Conservation (phyloP, 2,888 invertebrate species). For the Gymnoscelis rufifasciata region DNA sequence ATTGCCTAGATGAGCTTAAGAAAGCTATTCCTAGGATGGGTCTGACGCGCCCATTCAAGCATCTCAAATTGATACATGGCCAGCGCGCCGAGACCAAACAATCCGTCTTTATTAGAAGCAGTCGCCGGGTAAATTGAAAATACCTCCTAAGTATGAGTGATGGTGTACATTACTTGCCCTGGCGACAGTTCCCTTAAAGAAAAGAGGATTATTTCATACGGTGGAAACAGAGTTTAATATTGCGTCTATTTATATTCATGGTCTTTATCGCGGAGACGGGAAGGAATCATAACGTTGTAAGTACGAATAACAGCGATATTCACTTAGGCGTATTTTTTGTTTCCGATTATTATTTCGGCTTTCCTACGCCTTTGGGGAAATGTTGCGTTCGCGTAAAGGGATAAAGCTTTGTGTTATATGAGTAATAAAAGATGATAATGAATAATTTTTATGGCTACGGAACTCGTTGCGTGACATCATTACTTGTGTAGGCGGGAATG, state of each 20-base stretch:
- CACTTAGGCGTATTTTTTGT: constrained; percentile 60
- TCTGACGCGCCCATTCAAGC: constrained; percentile 24
- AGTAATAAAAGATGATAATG: constrained; percentile 13
- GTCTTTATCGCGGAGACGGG: constrained; percentile 53
- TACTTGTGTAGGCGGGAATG: not conserved
- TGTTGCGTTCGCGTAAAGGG: constrained; percentile 18
- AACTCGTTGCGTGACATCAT: constrained; percentile 4
- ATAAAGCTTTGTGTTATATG: constrained; percentile 11
- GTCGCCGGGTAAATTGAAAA: constrained; percentile 73
- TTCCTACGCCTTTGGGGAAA: constrained; percentile 18
- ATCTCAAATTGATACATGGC: constrained; percentile 50
- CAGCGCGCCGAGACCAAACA: constrained; percentile 47
- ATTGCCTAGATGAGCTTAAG: not conserved
- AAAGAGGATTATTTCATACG: constrained; percentile 70
- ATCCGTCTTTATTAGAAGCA: constrained; percentile 72
- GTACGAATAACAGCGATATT: constrained; percentile 61
- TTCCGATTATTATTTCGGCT: constrained; percentile 32
- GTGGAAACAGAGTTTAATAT: constrained; percentile 67
- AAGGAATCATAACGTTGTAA: constrained; percentile 61
- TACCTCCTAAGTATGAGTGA: constrained; percentile 76
- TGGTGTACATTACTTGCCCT: constrained; percentile 70
- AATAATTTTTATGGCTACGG: constrained; percentile 11
- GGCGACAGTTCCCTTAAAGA: constrained; percentile 67
- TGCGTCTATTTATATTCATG: constrained; percentile 74
- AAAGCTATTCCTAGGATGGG: not conserved